Evolutionary conservation across 2,113 vertebrate genomes (phyloP), one percentile per base, ranked within the genome.

Genomic region (Leucoraja erinaceus): DNA sequence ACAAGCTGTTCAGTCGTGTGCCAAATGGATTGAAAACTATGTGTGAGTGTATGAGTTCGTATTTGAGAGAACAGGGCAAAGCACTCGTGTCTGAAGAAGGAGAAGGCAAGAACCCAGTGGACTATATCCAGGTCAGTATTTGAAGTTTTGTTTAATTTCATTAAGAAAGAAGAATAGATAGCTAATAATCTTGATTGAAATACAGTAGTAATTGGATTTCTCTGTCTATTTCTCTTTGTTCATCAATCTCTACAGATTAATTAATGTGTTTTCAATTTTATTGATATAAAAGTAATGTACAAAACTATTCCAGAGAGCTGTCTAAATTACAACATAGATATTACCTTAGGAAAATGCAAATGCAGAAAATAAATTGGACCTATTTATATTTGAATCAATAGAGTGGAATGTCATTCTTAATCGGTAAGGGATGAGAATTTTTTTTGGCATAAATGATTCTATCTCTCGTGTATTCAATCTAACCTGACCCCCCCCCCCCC

Each of bases 1-100:
- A 99, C 96, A 99, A 99, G 95, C 95, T 99, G 83, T 99, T 99
- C 94, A 98, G 98, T 94, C 97, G 98, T 93, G 99, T 99, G 95
- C 98, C 98, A 94, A 98, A 99, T 93, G 99, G 98, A 94, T 96
- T 99, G 94, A 99, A 99, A 97, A 99, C 98, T 0, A 99, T 99
- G 99, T 99, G 99, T n/a, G 99, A 99, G 94, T 99, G 98, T 95
- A 99, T 99, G 98, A 99, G 98, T 94, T 97, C 97, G 0, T 99
- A 99, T 94, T 94, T 99, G 95, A 97, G 98, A 93, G 98, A 99
- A 93, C 98, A 99, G 95, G 99, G 99, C 93, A 99, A 99, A 97
- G 98, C 98, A 47, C 96, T 99, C 93, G 98, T 99, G 94, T 99
- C 98, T 86, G 98, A 99, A 95, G 98, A 99, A 93, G 98, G 98